phyloP scores from a whole-genome alignment of 1,140 invertebrate genomes.

The Nomia melanderi region DNA sequence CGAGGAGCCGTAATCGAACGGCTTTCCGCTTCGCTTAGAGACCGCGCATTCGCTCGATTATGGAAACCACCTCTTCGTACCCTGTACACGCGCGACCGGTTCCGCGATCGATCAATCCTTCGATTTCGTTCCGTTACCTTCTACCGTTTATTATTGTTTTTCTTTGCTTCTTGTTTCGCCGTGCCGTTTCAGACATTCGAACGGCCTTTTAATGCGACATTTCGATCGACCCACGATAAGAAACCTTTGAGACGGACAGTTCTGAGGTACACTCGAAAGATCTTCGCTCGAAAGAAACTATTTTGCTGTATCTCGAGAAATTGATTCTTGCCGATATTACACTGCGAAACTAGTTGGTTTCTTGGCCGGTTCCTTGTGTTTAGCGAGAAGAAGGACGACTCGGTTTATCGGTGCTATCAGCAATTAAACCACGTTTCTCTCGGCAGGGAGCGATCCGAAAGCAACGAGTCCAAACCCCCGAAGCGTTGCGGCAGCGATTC shows the following conservation, averaged over 20 bases:
- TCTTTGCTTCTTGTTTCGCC: too few species aligned
- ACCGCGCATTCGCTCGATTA: background rate
- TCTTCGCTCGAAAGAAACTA: too few species aligned
- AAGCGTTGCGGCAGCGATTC: conserved; percentile 42
- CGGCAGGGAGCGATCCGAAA: conserved; percentile 40
- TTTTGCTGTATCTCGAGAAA: too few species aligned
- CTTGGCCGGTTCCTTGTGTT: background rate
- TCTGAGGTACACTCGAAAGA: too few species aligned
- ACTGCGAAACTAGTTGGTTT: background rate
- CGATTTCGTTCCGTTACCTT: background rate
- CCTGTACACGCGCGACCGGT: background rate
- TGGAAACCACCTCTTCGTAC: background rate
- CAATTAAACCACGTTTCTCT: conserved; percentile 68
- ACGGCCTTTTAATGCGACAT: too few species aligned
- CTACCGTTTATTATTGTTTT: background rate
- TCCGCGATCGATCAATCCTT: background rate
- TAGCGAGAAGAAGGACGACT: background rate
- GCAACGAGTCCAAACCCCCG: conserved; percentile 30
- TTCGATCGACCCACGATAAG: too few species aligned
- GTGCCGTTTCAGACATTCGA: too few species aligned
- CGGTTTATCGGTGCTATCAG: conserved; percentile 66
- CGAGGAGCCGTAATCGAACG: background rate
- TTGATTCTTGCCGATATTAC: too few species aligned
- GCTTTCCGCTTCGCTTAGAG: background rate
- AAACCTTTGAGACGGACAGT: too few species aligned